Evolutionary conservation across 1,140 invertebrate genomes (phyloP), one percentile per base, ranked within the genome.

Genomic region (Platorchestia sp.): DNA sequence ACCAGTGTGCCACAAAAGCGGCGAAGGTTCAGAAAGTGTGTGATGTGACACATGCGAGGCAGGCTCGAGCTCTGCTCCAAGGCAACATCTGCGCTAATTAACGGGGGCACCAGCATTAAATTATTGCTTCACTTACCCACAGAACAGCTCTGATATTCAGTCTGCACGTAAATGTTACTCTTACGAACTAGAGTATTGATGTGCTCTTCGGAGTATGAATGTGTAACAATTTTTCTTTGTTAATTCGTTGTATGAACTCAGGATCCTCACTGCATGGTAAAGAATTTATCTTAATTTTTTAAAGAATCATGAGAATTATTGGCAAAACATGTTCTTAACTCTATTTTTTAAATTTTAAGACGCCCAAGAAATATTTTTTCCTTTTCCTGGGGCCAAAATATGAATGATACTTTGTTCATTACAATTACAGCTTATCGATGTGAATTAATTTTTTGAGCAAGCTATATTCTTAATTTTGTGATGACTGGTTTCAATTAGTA

Each of bases 31-130:
- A 42, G 87, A 42, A 89, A 89, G 87, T 89, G 87, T 44, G 36
- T 89, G 87, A 89, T 89, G 87, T 89, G 87, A 89, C 87, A 89
- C 87, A 89, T 89, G 87, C 36, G 87, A 89, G 87, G 87, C 43
- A 42, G 27, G 41, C 87, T 36, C 41, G 1, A 89, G 87, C 5
- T 36, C 5, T 16, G 87, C 41, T 89, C 87, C 36, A 27, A 41
- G 41, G 87, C 41, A 89, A 89, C 87, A 89, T 89, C 87, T 89
- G 87, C 87, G 41, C 42, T 89, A 89, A 89, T 89, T 89, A 89
- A 89, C 87, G 87, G 87, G 43, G 87, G 87, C 87, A 44, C 87
- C 87, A 42, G 87, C 27, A 42, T 89, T 89, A 42, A 89, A 41
- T 89, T 89, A 89, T 89, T 89, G 59, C 59, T 36, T 75, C 59